Evolutionary conservation across 2,888 invertebrate genomes (phyloP), one percentile per base, ranked within the genome.

Genomic region (Crematogaster levior): DNA sequence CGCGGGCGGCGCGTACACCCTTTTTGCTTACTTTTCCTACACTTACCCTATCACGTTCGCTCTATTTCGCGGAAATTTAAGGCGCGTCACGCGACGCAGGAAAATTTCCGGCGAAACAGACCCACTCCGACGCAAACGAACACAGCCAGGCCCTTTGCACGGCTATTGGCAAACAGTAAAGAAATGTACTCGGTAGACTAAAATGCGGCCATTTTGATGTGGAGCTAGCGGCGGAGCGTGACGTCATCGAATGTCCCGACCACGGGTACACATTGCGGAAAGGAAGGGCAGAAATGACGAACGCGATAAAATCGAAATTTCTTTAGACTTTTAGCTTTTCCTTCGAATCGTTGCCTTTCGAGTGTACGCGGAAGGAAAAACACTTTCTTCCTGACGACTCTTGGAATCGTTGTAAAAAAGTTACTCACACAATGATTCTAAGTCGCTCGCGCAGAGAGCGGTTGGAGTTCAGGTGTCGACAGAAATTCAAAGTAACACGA

Each of bases 161-260:
- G 94, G 95, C 93, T 94, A 95, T 96, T 97, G 97, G 96, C 97
- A 96, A 97, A 97, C 97, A 97, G 96, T 96, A 97, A 97, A 97
- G 97, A 97, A 96, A 96, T 96, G 94, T 95, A 95, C 95, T 95
- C 96, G 91, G 92, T 90, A 91, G 92, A 96, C 96, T 97, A 97
- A 97, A 97, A 97, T 97, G 97, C 97, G 97, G 97, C 97, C 97
- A 97, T 97, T 97, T 97, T 97, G 96, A 85, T 89, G 86, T 89
- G 90, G 85, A 82, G 80, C 87, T 89, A 83, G 85, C 83, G 83
- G 83, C 81, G 18, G 40, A 12, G 18, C 24, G 12, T 75, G 75
- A 75, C 75, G 75, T 75, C 75, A 65, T 15, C 15, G 40, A 3
- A 6, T 6, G n/a, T 15, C 21, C 24, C 53, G 9, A 34, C n/a